Percentiles rank a stretch among this genome's conserved stretches.
Conservation (phyloP, 2,797 vertebrate genomes). For the Micropoecilia bifurca region DNA sequence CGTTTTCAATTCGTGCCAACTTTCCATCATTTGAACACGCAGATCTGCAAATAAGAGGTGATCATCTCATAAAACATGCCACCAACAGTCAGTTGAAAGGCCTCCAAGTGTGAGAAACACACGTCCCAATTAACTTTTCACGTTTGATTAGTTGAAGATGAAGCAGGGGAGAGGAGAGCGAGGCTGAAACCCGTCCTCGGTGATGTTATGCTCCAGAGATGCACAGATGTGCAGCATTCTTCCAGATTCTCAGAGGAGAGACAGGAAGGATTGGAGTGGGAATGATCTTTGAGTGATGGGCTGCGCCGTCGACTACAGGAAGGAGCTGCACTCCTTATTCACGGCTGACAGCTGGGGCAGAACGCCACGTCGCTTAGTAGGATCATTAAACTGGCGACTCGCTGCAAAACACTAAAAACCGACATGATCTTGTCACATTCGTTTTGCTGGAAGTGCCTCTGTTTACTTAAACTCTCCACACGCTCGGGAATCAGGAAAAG, state of each 20-base stretch:
- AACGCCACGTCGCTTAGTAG: slow-evolving; percentile 11
- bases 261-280: slow-evolving; percentile 37
- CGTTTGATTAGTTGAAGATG: slow-evolving; percentile 5
- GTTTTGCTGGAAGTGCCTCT: neutral
- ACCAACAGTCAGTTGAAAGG: neutral
- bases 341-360: slow-evolving; percentile 27
- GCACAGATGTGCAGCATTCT: slow-evolving; percentile 59
- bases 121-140: neutral
- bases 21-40: neutral
- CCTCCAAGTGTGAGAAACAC: neutral
- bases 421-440: slow-evolving; percentile 14
- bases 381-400: slow-evolving; percentile 12
- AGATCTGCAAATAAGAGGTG: neutral
- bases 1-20: neutral
- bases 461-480: slow-evolving; percentile 1
- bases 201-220: slow-evolving; percentile 64
- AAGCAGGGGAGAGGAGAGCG: neutral
- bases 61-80: neutral
- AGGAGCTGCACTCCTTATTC: slow-evolving; percentile 37
- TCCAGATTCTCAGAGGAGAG: slow-evolving; percentile 40
- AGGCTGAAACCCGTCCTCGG: slow-evolving; percentile 34
- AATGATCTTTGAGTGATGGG: slow-evolving; percentile 37
- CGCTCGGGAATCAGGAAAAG: neutral
- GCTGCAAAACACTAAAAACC: slow-evolving; percentile 17
- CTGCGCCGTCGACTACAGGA: slow-evolving; percentile 25